Evolutionary conservation across 2,888 invertebrate genomes (phyloP).

Genomic region (Parnassius apollo): DNA sequence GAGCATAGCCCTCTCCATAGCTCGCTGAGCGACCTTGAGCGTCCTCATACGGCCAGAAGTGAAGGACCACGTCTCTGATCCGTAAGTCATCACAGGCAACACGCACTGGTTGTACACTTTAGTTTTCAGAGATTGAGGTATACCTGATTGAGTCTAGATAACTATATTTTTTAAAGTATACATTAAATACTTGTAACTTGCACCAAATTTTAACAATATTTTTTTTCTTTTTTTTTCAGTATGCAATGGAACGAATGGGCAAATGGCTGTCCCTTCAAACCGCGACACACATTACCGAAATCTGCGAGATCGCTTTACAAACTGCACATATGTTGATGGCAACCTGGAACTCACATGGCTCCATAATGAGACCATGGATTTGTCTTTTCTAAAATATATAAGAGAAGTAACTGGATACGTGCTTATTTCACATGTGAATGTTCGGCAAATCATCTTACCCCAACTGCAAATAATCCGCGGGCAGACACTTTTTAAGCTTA

Average conservation of each 20-base stretch:
- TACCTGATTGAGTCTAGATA: too few relatives aligned
- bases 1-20: too few relatives aligned
- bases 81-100: too few relatives aligned
- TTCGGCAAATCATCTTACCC: slow-evolving; percentile 91
- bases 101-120: too few relatives aligned
- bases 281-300: slow-evolving; percentile 96
- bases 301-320: slow-evolving; percentile 95
- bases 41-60: too few relatives aligned
- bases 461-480: slow-evolving; percentile 96
- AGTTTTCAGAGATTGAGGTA: too few relatives aligned
- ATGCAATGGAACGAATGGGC: slow-evolving; percentile 96
- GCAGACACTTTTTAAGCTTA: slow-evolving; percentile 92
- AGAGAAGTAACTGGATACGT: slow-evolving; percentile 98
- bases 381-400: slow-evolving; percentile 95
- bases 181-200: too few relatives aligned
- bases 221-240: slow-evolving; percentile 85
- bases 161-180: too few relatives aligned
- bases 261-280: slow-evolving; percentile 95
- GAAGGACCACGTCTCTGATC: too few relatives aligned
- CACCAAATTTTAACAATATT: background rate
- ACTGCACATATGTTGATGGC: slow-evolving; percentile 99
- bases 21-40: too few relatives aligned
- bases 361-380: slow-evolving; percentile 90
- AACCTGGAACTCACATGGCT: slow-evolving; percentile 98
- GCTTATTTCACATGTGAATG: slow-evolving; percentile 95